phyloP scores from a whole-genome alignment of 2,888 invertebrate species.

The Caenorhabditis sp. region DNA sequence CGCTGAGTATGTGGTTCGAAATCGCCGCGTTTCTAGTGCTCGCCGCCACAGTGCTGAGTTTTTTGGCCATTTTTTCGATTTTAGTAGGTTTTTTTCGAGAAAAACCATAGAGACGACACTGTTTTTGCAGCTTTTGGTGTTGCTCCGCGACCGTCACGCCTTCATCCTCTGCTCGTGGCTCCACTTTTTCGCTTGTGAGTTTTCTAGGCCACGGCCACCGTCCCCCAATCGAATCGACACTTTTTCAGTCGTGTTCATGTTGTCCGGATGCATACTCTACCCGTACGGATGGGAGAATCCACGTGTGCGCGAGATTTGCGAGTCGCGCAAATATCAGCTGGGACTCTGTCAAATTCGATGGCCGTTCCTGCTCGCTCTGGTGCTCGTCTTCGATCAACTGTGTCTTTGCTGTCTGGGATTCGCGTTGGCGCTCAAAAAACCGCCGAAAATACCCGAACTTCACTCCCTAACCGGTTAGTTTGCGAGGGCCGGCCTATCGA shows the following conservation, averaged over 20 bases:
- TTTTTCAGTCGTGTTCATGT: slow-evolving; percentile 80
- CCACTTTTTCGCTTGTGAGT: slow-evolving; percentile 93
- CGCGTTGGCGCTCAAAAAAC: slow-evolving; percentile 79
- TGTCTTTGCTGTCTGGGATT: slow-evolving; percentile 80
- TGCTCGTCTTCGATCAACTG: slow-evolving; percentile 80
- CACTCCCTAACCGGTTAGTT: slow-evolving; percentile 51
- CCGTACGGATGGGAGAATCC: slow-evolving; percentile 80
- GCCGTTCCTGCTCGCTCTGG: slow-evolving; percentile 80
- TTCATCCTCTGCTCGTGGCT: slow-evolving; percentile 95
- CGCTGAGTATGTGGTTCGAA: slow-evolving; percentile 88
- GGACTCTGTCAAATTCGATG: slow-evolving; percentile 80
- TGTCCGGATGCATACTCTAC: slow-evolving; percentile 80
- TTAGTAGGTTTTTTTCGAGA: slow-evolving; percentile 83
- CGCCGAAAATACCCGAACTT: slow-evolving; percentile 65
- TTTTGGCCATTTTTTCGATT: slow-evolving; percentile 90
- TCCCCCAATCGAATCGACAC: background rate
- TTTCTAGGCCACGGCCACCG: background rate
- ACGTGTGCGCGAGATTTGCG: slow-evolving; percentile 79
- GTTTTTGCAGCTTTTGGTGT: slow-evolving; percentile 65
- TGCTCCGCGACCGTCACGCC: slow-evolving; percentile 81
- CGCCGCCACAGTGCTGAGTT: slow-evolving; percentile 87
- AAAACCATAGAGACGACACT: background rate
- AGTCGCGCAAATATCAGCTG: slow-evolving; percentile 75
- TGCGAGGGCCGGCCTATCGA: too few relatives aligned
- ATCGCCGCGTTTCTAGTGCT: slow-evolving; percentile 92